A percentile compares a stretch with the other conserved stretches of the same genome.
Conservation (phyloP, 53 echinoderm and acorn worm genomes). For the Stichopus horrens region DNA sequence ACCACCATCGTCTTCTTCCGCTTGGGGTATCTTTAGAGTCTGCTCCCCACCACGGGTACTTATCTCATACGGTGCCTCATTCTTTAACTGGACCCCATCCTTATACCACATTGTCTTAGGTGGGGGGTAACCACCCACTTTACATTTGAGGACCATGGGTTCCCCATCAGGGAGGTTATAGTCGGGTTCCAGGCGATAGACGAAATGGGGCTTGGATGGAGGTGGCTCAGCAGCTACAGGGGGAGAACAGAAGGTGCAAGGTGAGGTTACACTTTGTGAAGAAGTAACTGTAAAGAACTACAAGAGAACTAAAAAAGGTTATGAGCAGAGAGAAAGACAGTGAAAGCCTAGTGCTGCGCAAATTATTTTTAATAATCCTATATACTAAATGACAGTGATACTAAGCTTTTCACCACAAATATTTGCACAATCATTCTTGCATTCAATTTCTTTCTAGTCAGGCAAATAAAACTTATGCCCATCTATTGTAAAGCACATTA, state of each 20-base stretch:
- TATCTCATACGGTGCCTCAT: constrained; percentile 58
- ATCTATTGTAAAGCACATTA: no score
- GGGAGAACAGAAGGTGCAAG: background rate
- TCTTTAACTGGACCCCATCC: constrained; percentile 66
- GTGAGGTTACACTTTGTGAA: background rate
- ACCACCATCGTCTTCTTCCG: constrained; percentile 46
- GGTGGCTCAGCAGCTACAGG: constrained; percentile 31
- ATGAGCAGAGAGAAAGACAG: no score
- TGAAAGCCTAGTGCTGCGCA: no score
- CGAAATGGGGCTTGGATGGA: constrained; percentile 26
- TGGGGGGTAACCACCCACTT: constrained; percentile 69
- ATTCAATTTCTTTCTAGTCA: no score
- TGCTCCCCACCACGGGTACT: constrained; percentile 25
- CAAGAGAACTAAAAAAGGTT: no score
- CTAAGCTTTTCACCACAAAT: no score
- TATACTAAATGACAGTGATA: no score
- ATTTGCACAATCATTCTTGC: no score
- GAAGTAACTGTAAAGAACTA: background rate
- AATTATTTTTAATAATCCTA: no score
- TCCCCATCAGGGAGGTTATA: constrained; percentile 69
- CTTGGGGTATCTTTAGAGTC: constrained; percentile 14
- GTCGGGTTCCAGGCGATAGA: constrained; percentile 35
- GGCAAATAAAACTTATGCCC: no score
- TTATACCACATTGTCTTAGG: constrained; percentile 80
- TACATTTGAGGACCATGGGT: constrained; percentile 65